Percentiles rank a stretch among this genome's conserved stretches.
Conservation (phyloP, 2,797 vertebrate genomes). For the Liasis olivaceus region DNA sequence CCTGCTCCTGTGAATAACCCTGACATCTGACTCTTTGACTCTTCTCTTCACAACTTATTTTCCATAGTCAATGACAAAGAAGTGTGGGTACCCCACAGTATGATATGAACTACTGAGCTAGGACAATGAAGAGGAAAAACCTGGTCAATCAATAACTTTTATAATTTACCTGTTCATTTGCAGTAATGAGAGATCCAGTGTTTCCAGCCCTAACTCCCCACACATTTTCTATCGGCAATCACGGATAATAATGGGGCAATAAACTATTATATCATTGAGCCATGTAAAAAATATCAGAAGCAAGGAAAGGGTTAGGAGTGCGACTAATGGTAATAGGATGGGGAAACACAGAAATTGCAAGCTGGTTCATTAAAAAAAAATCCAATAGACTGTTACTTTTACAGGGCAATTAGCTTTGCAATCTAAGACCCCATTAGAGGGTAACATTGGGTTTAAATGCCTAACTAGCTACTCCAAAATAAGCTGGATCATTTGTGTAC, state of each 20-base stretch:
- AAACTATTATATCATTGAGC: not conserved
- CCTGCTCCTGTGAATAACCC: not conserved
- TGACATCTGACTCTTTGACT: not conserved
- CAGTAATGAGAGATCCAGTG: not conserved
- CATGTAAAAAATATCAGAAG: not conserved
- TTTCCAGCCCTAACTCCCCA: not conserved
- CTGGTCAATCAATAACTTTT: not conserved
- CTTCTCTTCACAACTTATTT: not conserved
- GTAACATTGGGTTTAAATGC: slow-evolving; percentile 27
- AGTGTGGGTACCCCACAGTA: not conserved
- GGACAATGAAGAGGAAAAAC: not conserved
- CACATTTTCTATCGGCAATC: not conserved
- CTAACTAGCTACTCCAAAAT: slow-evolving; percentile 26
- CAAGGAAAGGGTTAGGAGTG: slow-evolving; percentile 39
- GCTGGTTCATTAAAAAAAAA: slow-evolving; percentile 62
- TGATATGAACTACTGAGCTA: not conserved
- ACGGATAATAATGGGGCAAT: not conserved
- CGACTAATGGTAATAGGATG: slow-evolving; percentile 46
- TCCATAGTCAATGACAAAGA: not conserved
- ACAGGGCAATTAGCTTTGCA: slow-evolving; percentile 60
- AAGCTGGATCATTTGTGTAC: not conserved
- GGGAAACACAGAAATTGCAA: slow-evolving; percentile 40
- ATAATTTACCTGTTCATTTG: not conserved
- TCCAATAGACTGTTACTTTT: slow-evolving; percentile 59
- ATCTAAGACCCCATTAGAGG: slow-evolving; percentile 27